A percentile compares a stretch with the other conserved stretches of the same genome.
Conservation (phyloP, 2,113 vertebrate genomes). For the Brachyhypopomus occidentalis region DNA sequence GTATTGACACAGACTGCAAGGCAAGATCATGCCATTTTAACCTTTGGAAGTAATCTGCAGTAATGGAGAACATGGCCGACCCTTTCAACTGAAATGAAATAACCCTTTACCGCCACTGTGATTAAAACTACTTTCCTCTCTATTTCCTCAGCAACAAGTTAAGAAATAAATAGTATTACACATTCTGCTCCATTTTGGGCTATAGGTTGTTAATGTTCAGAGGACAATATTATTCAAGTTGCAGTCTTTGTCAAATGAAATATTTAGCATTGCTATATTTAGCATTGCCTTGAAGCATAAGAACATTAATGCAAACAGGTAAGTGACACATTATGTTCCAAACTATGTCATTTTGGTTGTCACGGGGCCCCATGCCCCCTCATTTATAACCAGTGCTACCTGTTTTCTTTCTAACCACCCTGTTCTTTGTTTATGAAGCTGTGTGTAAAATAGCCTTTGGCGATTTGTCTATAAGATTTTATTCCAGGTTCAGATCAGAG, state of each 20-base stretch:
- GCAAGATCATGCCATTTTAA: constrained; percentile 67
- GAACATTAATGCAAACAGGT: constrained; percentile 13
- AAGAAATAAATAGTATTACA: constrained; percentile 10
- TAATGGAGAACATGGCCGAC: constrained; percentile 47
- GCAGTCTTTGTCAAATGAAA: constrained; percentile 19
- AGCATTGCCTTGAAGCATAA: constrained; percentile 16
- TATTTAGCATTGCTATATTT: background rate
- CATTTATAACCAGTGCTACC: constrained; percentile 41
- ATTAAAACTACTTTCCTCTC: constrained; percentile 40
- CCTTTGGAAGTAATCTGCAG: constrained; percentile 74
- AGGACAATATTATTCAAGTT: background rate
- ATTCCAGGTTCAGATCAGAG: background rate
- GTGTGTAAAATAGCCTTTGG: background rate
- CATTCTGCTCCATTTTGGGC: background rate
- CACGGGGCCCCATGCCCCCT: background rate
- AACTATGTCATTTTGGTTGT: background rate
- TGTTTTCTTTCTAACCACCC: constrained; percentile 11
- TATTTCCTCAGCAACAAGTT: background rate
- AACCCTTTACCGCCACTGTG: constrained; percentile 31
- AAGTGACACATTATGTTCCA: constrained; percentile 8
- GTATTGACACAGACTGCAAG: constrained; percentile 69
- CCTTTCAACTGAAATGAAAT: constrained; percentile 10
- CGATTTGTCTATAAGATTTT: background rate
- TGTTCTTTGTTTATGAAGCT: constrained; percentile 1
- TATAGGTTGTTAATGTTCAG: background rate